Base-by-base conservation (phyloP, 2,888 invertebrate genomes). In the Polyploca ridens region DNA sequence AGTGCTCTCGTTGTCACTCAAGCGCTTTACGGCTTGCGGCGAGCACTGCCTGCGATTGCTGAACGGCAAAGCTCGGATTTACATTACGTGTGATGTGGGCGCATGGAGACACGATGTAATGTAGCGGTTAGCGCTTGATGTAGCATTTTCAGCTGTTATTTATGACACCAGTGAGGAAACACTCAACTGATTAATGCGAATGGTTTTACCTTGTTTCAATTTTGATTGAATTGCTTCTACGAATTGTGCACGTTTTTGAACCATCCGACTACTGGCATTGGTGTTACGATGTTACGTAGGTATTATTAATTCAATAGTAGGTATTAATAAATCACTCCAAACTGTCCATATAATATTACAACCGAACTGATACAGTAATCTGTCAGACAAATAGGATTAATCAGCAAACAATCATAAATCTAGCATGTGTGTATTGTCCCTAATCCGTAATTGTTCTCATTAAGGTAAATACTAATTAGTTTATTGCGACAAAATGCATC, bases 21-120 rank as follows among this genome's bases (percentile, higher is more conserved):
- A 62, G 62, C 62, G 62, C 49, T 49, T 57, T 54, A 54, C 57
- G 49, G 33, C n/a, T 27, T 62, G 16, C 62, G 35, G 16, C n/a
- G 38, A 54, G 54, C 54, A 19, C 54, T 54, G 54, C 54, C 54
- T 54, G 59, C 67, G 62, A 65, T 58, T 63, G 70, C 63, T 66
- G 71, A 74, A 70, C 69, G 72, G 71, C 69, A 67, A 64, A 69
- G 69, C 64, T 35, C 46, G 65, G 66, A 78, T 78, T 78, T 69
- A 68, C 70, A 71, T 75, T 67, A 67, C 62, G 64, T 64, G 60
- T 63, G 61, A 64, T 57, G 61, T 67, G 16, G 59, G 54, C 44
- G 33, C 33, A 44, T 13, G 33, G 33, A 46, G 54, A 62, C 62
- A 54, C 49, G 33, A 46, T 58, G 58, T 58, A 60, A 64, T 64